phyloP scores from a whole-genome alignment of 2,888 invertebrate species.

The Tholera decimalis region DNA sequence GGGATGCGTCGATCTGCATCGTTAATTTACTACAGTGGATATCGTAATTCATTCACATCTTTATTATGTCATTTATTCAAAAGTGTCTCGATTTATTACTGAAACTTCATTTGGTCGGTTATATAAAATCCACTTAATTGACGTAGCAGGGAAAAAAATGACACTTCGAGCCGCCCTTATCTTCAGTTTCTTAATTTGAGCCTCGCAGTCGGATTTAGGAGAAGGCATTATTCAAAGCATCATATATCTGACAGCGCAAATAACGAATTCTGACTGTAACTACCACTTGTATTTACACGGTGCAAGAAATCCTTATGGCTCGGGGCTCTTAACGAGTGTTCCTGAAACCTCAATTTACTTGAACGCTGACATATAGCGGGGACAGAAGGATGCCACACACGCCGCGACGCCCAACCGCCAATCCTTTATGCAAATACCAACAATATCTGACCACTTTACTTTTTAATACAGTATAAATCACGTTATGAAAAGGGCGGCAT shows the following conservation, averaged over 20 bases:
- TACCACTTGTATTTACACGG: conserved; percentile 61
- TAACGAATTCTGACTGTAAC: conserved; percentile 68
- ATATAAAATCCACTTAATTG: conserved; percentile 55
- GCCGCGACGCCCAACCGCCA: conserved; percentile 74
- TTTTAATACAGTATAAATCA: conserved; percentile 81
- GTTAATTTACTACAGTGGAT: conserved; percentile 85
- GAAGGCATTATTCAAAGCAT: conserved; percentile 48
- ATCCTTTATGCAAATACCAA: conserved; percentile 85
- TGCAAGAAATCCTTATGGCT: conserved; percentile 65
- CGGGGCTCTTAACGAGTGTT: conserved; percentile 79
- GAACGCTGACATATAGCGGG: conserved; percentile 72
- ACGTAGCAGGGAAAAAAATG: conserved; percentile 36
- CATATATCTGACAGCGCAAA: conserved; percentile 69
- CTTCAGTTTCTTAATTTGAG: conserved; percentile 46
- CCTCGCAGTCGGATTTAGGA: conserved; percentile 37
- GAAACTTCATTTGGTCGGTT: conserved; percentile 47
- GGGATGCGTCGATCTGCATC: conserved; percentile 85
- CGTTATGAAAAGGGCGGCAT: conserved; percentile 66
- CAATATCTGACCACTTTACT: conserved; percentile 73
- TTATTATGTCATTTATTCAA: conserved; percentile 81
- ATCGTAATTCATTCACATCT: conserved; percentile 84
- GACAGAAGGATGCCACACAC: conserved; percentile 80
- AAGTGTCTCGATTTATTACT: conserved; percentile 61
- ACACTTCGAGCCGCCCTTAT: conserved; percentile 19
- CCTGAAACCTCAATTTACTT: conserved; percentile 82